phyloP scores from a whole-genome alignment of 37 sponge, comb jelly and placozoan species.

The Beroe ovata region DNA sequence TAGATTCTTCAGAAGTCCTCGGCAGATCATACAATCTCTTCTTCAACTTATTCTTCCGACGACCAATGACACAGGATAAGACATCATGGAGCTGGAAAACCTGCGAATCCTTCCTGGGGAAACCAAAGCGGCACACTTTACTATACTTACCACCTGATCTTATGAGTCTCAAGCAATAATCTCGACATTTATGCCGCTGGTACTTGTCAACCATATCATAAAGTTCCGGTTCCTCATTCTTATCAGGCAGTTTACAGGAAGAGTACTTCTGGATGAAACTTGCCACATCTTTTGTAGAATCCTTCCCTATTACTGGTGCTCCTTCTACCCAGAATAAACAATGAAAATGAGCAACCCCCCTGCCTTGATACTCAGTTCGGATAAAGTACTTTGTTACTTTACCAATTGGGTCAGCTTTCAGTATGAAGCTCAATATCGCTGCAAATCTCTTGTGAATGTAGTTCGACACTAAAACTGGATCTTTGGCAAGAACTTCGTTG shows the following conservation, averaged over 20 bases:
- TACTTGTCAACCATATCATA: background rate
- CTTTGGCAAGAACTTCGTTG: background rate
- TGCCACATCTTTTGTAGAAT: background rate
- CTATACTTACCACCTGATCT: background rate
- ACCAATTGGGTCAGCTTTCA: background rate
- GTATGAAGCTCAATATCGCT: background rate
- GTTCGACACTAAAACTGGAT: background rate
- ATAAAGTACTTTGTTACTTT: background rate
- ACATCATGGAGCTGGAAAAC: background rate
- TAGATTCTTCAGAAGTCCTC: background rate
- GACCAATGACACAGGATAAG: background rate
- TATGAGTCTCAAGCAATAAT: background rate
- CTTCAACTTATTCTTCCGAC: background rate
- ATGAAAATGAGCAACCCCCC: background rate
- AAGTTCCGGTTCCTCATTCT: background rate
- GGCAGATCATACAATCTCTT: background rate
- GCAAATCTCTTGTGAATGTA: background rate
- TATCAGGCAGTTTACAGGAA: constrained; percentile 22
- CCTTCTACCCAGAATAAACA: constrained; percentile 7
- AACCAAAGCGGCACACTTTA: background rate
- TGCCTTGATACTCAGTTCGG: background rate
- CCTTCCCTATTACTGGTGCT: background rate
- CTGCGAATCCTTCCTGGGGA: background rate
- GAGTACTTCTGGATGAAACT: background rate
- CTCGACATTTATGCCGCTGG: background rate